These are phyloP conservation scores for Xiphias gladius DNA, from an alignment of 2,113 vertebrate species.

Conservation along the genomic window DNA sequence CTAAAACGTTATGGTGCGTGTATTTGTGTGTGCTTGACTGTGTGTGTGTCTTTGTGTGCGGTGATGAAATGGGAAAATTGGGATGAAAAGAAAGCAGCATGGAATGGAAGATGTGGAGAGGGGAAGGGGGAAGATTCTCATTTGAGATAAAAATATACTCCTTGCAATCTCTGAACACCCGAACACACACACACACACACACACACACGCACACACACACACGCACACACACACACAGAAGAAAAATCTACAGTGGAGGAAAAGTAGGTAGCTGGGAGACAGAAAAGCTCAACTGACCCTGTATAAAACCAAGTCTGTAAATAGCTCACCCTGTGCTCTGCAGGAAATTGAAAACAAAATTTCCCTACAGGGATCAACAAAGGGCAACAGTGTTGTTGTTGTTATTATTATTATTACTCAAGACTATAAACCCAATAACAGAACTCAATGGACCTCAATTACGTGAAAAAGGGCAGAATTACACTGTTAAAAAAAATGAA, in stretches of 20 bases:
- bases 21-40: slow-evolving; percentile 7
- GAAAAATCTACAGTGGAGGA: slow-evolving; percentile 1
- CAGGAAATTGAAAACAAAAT: slow-evolving; percentile 45
- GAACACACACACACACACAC: slow-evolving; percentile 1
- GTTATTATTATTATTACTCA: slow-evolving; percentile 2
- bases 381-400: slow-evolving; percentile 13
- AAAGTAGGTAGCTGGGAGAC: slow-evolving; percentile 32
- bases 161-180: slow-evolving; percentile 36
- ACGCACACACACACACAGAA: slow-evolving; percentile 6
- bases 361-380: slow-evolving; percentile 40
- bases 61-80: slow-evolving; percentile 56
- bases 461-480: not conserved
- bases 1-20: slow-evolving; percentile 20
- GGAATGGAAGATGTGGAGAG: slow-evolving; percentile 63
- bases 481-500: slow-evolving; percentile 10
- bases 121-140: slow-evolving; percentile 67
- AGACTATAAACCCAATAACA: slow-evolving; percentile 9
- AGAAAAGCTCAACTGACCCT: slow-evolving; percentile 32
- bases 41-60: not conserved
- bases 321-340: slow-evolving; percentile 41
- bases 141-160: slow-evolving; percentile 78
- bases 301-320: slow-evolving; percentile 31
- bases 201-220: slow-evolving; percentile 18
- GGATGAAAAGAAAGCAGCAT: slow-evolving; percentile 58
- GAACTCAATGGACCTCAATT: not conserved